Base-by-base conservation (phyloP, 2,797 vertebrate genomes). In the Falco berigora region DNA sequence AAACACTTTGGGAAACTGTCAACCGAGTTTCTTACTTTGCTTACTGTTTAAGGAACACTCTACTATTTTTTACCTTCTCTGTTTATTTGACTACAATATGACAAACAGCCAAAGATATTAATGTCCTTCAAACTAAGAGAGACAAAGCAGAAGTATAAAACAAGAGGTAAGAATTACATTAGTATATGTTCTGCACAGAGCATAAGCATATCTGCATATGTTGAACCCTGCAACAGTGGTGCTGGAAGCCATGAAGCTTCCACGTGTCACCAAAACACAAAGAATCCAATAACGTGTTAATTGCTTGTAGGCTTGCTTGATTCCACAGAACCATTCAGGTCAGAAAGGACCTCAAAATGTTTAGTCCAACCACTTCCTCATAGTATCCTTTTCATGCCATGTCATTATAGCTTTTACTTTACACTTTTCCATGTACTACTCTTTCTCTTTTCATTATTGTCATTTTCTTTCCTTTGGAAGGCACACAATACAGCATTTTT, bases 241-340 rank as follows among this genome's bases (percentile, higher is more conserved):
- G 8, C 63, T 56, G 0, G 0, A 56, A 1, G 1, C 7, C 25
- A 52, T 8, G 21, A 68, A 83, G 13, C 12, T 83, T 81, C 18
- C 7, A 42, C 53, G 23, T 27, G 14, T 59, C 72, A 61, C 5
- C 2, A 50, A 89, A 92, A 74, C 14, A 64, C 5, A 73, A 63
- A 92, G 44, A 77, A 71, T 61, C 9, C 23, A 44, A 13, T 63
- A 58, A 83, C 12, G 2, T 19, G 32, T 36, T 62, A 28, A 36
- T 34, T 82, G 10, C 5, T 69, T 13, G 3, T 34, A 62, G 19
- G 38, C 7, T 62, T 84, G 4, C 25, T 90, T 86, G 25, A 12
- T 95, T 79, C 32, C 73, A 86, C 23, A 78, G 34, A 85, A 52
- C 8, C 3, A 11, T 56, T 58, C 40, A 40, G 21, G 30, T 36